Conservation (phyloP, 2,888 invertebrate species). For the Coelogynopora nodosa region DNA sequence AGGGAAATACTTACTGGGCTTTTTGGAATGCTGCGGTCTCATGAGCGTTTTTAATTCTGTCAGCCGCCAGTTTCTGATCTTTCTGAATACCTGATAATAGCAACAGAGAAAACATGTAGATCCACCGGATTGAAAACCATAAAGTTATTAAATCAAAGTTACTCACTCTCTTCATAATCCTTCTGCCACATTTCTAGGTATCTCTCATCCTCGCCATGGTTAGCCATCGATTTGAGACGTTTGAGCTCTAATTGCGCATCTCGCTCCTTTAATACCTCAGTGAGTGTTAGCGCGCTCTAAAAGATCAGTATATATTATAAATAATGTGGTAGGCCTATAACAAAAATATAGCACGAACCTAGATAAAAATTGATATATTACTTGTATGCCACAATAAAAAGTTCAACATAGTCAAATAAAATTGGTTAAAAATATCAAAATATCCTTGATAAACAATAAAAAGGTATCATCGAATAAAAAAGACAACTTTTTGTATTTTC, state of each 20-base stretch:
- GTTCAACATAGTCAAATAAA: too few relatives aligned
- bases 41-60: constrained; percentile 51
- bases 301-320: too few relatives aligned
- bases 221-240: constrained; percentile 53
- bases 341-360: too few relatives aligned
- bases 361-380: too few relatives aligned
- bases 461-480: too few relatives aligned
- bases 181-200: constrained; percentile 51
- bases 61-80: constrained; percentile 54
- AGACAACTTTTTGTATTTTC: too few relatives aligned
- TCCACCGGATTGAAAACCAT: background rate
- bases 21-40: constrained; percentile 54
- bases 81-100: constrained; percentile 50
- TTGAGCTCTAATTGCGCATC: constrained; percentile 62
- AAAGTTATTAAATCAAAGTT: background rate
- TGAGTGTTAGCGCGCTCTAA: constrained; percentile 60
- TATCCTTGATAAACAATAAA: too few relatives aligned
- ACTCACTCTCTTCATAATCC: constrained; percentile 53
- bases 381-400: too few relatives aligned
- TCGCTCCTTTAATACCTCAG: constrained; percentile 61
- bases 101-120: background rate
- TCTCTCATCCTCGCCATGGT: constrained; percentile 53
- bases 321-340: too few relatives aligned
- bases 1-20: constrained; percentile 59
- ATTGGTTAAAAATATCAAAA: too few relatives aligned